These are phyloP conservation scores for Drosophila austrosaltans DNA, from an alignment of 2,888 invertebrate genomes.

Conservation along the genomic window DNA sequence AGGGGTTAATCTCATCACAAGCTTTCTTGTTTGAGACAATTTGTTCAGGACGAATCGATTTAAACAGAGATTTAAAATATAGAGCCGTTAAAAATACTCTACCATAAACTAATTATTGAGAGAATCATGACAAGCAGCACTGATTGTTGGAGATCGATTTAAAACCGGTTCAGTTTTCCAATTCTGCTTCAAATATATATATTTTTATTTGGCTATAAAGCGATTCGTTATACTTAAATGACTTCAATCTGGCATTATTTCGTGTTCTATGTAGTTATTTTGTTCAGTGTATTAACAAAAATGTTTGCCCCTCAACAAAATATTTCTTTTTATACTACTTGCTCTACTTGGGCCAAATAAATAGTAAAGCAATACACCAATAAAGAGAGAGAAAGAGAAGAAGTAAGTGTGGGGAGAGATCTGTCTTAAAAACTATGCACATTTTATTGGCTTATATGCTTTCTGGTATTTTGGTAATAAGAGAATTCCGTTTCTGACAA, in stretches of 20 bases:
- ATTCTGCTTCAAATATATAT: not conserved
- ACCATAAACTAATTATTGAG: not conserved
- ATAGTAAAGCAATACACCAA: not conserved
- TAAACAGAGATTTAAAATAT: too few relatives aligned
- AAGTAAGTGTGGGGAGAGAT: slow-evolving; percentile 16
- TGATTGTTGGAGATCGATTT: not conserved
- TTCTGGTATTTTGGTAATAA: slow-evolving; percentile 47
- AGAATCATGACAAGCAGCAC: not conserved
- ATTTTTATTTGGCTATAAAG: not conserved
- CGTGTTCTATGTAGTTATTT: too few relatives aligned
- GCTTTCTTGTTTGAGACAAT: too few relatives aligned
- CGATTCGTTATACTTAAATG: not conserved
- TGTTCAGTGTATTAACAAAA: not conserved
- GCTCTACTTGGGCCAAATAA: not conserved
- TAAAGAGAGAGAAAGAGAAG: not conserved
- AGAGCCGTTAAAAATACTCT: not conserved
- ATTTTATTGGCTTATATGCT: slow-evolving; percentile 58
- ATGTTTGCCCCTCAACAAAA: not conserved
- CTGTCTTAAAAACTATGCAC: slow-evolving; percentile 57
- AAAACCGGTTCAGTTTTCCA: not conserved
- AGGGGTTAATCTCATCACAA: too few relatives aligned
- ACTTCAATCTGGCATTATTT: too few relatives aligned
- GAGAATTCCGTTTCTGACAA: slow-evolving; percentile 52
- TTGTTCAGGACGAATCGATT: too few relatives aligned
- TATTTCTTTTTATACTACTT: not conserved